Conservation (phyloP, 1,140 invertebrate species). For the Oedothorax gibbosus region DNA sequence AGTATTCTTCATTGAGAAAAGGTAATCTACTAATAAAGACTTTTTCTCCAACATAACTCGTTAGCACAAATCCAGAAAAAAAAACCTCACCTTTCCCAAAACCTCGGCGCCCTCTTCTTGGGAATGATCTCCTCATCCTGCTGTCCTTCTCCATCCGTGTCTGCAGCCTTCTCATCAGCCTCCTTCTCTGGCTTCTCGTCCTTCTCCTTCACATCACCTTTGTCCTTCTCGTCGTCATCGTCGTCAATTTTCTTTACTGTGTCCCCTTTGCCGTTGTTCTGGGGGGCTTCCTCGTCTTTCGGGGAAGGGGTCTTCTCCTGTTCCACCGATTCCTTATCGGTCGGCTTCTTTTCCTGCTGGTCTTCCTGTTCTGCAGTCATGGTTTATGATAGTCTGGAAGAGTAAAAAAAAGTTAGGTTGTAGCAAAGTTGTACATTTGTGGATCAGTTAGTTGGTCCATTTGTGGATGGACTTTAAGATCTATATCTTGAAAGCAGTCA, state of each 20-base stretch:
- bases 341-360: constrained; percentile 42
- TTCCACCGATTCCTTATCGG: constrained; percentile 42
- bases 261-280: constrained; percentile 41
- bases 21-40: too few species aligned
- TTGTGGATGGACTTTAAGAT: too few species aligned
- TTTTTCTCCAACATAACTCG: too few species aligned
- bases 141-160: constrained; percentile 24
- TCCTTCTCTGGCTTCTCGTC: neutral
- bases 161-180: constrained; percentile 30
- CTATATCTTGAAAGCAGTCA: too few species aligned
- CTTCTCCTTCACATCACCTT: neutral
- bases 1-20: too few species aligned
- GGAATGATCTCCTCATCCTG: constrained; percentile 33
- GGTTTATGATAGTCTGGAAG: neutral
- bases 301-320: constrained; percentile 44
- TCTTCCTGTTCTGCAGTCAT: constrained; percentile 59
- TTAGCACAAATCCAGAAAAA: too few species aligned
- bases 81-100: constrained; percentile 46
- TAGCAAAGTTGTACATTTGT: too few species aligned
- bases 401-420: neutral
- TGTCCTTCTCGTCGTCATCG: constrained; percentile 16
- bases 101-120: constrained; percentile 5
- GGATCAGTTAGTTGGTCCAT: too few species aligned
- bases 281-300: constrained; percentile 27
- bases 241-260: constrained; percentile 12